phyloP scores from a whole-genome alignment of 2,113 vertebrate genomes.

The Albula glossodonta region DNA sequence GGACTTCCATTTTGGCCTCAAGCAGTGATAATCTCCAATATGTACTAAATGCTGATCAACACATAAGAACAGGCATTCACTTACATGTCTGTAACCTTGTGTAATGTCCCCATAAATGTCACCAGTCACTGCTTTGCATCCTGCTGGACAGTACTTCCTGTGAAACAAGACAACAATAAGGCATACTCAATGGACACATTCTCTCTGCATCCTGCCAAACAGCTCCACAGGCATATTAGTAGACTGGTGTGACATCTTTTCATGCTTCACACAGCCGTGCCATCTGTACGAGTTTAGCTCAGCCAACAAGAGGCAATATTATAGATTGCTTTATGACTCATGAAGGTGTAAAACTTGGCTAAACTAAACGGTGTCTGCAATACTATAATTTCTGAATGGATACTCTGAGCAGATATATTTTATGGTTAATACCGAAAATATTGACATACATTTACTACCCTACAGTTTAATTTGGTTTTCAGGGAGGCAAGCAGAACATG shows the following conservation, averaged over 20 bases:
- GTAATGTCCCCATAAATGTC: constrained; percentile 78
- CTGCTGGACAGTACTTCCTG: constrained; percentile 86
- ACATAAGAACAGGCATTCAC: constrained; percentile 45
- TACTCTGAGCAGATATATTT: neutral
- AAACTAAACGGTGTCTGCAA: neutral
- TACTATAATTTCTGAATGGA: neutral
- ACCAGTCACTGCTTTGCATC: constrained; percentile 78
- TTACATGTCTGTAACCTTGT: constrained; percentile 86
- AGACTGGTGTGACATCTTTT: neutral
- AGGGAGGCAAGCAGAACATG: neutral
- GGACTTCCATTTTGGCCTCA: too few relatives aligned
- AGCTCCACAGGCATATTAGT: neutral
- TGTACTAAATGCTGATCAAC: neutral
- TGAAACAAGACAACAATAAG: constrained; percentile 40
- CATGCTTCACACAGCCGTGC: neutral
- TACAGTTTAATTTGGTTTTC: neutral
- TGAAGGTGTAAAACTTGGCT: neutral
- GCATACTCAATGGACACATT: neutral
- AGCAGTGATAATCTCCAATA: neutral
- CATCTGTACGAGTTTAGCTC: neutral
- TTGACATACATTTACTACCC: neutral
- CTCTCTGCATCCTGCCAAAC: neutral
- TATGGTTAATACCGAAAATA: neutral
- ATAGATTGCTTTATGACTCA: neutral
- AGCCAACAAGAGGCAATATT: neutral